Evolutionary conservation across 2,888 invertebrate genomes (phyloP), one percentile per base, ranked within the genome.

Genomic region (Rugalucina vietnamica): DNA sequence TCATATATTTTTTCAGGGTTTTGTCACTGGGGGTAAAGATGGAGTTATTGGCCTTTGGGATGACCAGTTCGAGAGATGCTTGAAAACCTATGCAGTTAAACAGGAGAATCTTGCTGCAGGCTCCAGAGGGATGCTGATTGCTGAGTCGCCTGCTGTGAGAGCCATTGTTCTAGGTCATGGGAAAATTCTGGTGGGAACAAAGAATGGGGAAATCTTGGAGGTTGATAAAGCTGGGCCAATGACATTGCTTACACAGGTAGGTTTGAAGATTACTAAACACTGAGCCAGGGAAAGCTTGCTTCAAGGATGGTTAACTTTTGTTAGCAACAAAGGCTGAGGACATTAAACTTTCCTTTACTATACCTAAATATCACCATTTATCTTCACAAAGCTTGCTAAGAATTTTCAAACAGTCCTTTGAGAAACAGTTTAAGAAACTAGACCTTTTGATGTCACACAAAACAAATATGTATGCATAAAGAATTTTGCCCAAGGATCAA

Each of bases 21-120:
- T 95, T 91, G 94, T 95, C 73, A 95, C 95, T 2, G 95, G 95
- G 18, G 95, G 95, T 18, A 95, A 95, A 85, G 95, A 95, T 87
- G 95, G 95, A 8, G 89, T 91, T n/a, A 92, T 95, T 5, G 93
- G 93, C 29, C 90, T 95, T 43, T 95, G 95, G 95, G 95, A 95
- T 85, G 94, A 94, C 72, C 91, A 93, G 84, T 94, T 95, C 89
- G 94, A 95, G 76, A 92, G 94, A 27, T 93, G 93, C 86, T 89
- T 95, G 69, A 95, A 95, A 87, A 93, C 94, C 0, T 95, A 94
- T 88, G 89, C 93, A 39, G 91, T 95, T 34, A 94, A 93, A 76
- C 92, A 94, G 74, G 91, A 92, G 39, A 84, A 93, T 21, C 80
- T 94, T 18, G 82, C 92, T 1, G 83, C 91, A 14, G 93, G 92